A percentile compares a stretch with the other conserved stretches of the same genome.
These are phyloP conservation scores for Monomorium pharaonis DNA, from an alignment of 1,140 invertebrate genomes.

Conservation along the genomic window DNA sequence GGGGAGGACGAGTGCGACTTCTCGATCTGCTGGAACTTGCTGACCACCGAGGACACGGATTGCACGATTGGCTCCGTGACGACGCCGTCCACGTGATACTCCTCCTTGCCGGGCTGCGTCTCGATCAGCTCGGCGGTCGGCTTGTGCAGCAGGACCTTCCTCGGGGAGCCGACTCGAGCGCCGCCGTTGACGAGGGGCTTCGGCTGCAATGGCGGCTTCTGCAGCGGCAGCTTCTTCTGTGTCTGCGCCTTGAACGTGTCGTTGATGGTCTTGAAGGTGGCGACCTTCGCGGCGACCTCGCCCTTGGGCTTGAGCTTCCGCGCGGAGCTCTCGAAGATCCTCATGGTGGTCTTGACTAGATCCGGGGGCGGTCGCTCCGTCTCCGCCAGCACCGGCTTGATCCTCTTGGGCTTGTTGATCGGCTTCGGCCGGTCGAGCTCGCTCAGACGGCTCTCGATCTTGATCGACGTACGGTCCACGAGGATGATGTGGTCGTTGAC, in stretches of 20 bases:
- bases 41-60: conserved; percentile 82
- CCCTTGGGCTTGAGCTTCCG: conserved; percentile 86
- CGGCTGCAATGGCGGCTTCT: conserved; percentile 84
- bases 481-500: conserved; percentile 88
- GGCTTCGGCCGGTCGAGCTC: conserved; percentile 77
- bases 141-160: conserved; percentile 74
- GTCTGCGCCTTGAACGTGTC: conserved; percentile 87
- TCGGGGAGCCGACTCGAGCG: conserved; percentile 68
- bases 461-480: conserved; percentile 92
- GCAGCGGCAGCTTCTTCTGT: conserved; percentile 78
- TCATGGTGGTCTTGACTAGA: conserved; percentile 93
- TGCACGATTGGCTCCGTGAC: conserved; percentile 80
- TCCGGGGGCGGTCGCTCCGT: conserved; percentile 93
- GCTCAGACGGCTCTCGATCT: conserved; percentile 88
- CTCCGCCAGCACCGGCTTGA: conserved; percentile 90
- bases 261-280: conserved; percentile 88
- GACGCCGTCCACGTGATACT: conserved; percentile 78
- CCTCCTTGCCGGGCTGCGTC: conserved; percentile 61
- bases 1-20: conserved; percentile 77
- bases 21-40: conserved; percentile 82
- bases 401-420: conserved; percentile 87
- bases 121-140: conserved; percentile 76
- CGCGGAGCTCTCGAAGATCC: conserved; percentile 92
- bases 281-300: conserved; percentile 89
- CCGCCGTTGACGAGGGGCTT: conserved; percentile 78